Percentiles rank a stretch among this genome's conserved stretches.
Conservation (phyloP, 2,888 invertebrate genomes). For the Toxonevra muliebris region DNA sequence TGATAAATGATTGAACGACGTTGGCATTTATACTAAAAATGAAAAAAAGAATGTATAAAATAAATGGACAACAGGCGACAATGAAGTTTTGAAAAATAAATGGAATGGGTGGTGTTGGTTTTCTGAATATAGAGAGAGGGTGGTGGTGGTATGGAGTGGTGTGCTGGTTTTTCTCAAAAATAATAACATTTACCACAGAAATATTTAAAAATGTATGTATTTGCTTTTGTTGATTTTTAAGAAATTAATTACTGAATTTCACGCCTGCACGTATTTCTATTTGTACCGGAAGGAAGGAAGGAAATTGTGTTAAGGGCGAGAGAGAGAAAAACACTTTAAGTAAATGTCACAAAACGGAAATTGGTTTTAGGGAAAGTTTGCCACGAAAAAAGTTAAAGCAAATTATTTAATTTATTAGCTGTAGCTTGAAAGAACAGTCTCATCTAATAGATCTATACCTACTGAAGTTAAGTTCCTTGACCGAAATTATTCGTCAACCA, state of each 20-base stretch:
- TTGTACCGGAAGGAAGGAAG: constrained; percentile 1
- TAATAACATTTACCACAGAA: constrained; percentile 15
- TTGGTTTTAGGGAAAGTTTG: constrained; percentile 33
- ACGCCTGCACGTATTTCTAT: background rate
- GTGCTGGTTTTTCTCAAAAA: constrained; percentile 11
- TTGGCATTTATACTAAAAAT: background rate
- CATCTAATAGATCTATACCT: too few species aligned
- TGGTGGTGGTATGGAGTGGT: background rate
- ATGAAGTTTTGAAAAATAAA: background rate
- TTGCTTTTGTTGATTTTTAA: background rate
- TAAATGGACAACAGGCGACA: background rate
- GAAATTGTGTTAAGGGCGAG: background rate
- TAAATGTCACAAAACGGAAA: constrained; percentile 6
- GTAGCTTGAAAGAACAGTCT: too few species aligned
- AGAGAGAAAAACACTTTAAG: constrained; percentile 18
- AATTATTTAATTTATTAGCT: too few species aligned
- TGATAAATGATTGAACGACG: constrained; percentile 6
- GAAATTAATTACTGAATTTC: background rate
- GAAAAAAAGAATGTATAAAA: background rate
- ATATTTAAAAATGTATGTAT: too few species aligned
- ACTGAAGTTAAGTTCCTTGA: too few species aligned
- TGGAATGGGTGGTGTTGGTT: background rate
- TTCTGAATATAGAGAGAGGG: background rate
- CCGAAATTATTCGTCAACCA: too few species aligned
- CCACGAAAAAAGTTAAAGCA: constrained; percentile 38